Conservation (phyloP, 2,113 vertebrate genomes). For the Macquaria ambigua region DNA sequence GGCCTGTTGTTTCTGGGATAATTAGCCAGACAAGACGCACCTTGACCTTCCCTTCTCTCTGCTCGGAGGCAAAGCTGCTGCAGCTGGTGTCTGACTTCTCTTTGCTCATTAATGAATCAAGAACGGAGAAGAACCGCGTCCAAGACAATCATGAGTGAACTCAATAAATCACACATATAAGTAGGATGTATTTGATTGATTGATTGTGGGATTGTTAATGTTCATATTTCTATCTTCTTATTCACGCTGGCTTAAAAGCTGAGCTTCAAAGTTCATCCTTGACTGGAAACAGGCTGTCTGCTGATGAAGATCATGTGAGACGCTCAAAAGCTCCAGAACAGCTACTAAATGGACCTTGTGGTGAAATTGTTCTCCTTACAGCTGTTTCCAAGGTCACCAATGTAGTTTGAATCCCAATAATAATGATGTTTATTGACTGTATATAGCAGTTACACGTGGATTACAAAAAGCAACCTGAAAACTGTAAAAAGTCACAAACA, state of each 20-base stretch:
- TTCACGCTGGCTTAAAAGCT: background rate
- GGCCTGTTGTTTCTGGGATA: conserved; percentile 21
- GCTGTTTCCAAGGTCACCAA: too few species aligned
- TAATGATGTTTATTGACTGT: background rate
- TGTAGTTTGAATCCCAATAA: too few species aligned
- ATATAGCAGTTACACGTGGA: background rate
- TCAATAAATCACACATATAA: background rate
- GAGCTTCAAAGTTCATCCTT: background rate
- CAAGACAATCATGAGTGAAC: too few species aligned
- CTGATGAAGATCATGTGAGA: background rate
- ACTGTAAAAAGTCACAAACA: background rate
- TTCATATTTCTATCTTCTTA: background rate
- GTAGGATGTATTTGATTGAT: background rate
- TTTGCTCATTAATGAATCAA: conserved; percentile 22
- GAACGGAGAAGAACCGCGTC: background rate
- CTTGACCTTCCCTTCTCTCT: conserved; percentile 22
- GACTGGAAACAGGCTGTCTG: background rate
- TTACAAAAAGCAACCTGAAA: background rate
- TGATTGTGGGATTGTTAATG: too few species aligned
- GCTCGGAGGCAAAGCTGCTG: conserved; percentile 13
- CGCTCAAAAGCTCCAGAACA: background rate
- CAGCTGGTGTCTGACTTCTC: conserved; percentile 43
- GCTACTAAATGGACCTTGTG: background rate
- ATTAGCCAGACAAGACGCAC: conserved; percentile 31
- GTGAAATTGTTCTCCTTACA: background rate